Evolutionary conservation across 2,888 invertebrate species (phyloP), one percentile per base, ranked within the genome.

Genomic region (Pyrgus malvae): DNA sequence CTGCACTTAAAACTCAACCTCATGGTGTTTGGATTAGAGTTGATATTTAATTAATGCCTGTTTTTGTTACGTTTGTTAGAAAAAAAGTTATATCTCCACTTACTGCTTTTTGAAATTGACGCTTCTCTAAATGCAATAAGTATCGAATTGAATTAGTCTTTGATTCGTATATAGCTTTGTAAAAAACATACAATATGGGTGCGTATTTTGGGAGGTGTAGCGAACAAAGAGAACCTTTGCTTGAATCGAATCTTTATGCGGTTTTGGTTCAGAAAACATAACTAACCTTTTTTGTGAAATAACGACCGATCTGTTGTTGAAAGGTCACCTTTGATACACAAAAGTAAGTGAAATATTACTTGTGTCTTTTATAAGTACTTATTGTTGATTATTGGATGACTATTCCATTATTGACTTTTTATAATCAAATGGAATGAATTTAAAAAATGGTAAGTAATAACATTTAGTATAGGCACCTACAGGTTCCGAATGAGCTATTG

Each of bases 251-350:
- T 54, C 54, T 54, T 54, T 46, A 46, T 46, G 54, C 31, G 54
- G 54, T 54, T 46, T 54, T 23, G 51, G 53, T 54, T 54, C 45
- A 40, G 17, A 46, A 54, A 54, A 54, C 46, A 46, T 46, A 54
- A 46, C 38, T 54, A 54, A 54, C 54, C 45, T 46, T 54, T 53
- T 54, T 54, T 54, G 46, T 54, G 46, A 25, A 54, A 54, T 54
- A 54, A 54, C 46, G 54, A 45, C 8, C 45, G 53, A 38, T 38
- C 44, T 45, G 44, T 11, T 53, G 46, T 46, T 25, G 46, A 46
- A 40, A 53, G 53, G 53, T 53, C 53, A 40, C 38, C 23, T 31
- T 53, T 53, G 45, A 45, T 45, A 17, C 29, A 38, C 37, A 44
- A 44, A 19, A 16, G 23, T 42, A 27, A 5, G n/a, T 41, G 21